Percentiles rank a stretch among this genome's conserved stretches.
Evolutionary conservation across 2,888 invertebrate genomes (phyloP).

Genomic region (Stenodera caucasica): DNA sequence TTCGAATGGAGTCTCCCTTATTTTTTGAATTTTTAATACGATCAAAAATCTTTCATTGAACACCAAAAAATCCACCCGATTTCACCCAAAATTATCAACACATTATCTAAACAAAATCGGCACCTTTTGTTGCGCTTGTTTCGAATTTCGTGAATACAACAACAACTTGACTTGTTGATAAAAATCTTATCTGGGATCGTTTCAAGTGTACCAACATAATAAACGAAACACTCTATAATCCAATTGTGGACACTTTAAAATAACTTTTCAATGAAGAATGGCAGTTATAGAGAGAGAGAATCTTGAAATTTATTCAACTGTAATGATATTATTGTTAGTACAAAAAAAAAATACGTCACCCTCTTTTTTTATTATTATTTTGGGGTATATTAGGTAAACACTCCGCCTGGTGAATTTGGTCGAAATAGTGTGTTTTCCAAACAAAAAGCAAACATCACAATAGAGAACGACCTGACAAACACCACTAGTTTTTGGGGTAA

Average conservation of each 20-base stretch:
- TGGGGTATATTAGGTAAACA: conserved; percentile 51
- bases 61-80: no score
- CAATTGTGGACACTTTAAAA: conserved; percentile 13
- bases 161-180: conserved; percentile 18
- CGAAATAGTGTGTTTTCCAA: conserved; percentile 48
- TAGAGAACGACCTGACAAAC: conserved; percentile 30
- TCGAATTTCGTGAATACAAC: neutral
- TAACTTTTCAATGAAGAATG: conserved; percentile 5
- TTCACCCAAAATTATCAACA: neutral
- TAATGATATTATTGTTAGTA: conserved; percentile 41
- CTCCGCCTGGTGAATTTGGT: conserved; percentile 50
- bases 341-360: conserved; percentile 27
- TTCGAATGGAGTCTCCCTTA: no score
- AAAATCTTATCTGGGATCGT: conserved; percentile 24
- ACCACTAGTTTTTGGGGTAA: conserved; percentile 37
- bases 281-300: conserved; percentile 18
- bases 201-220: conserved; percentile 1
- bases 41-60: no score
- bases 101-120: no score
- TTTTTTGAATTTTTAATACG: conserved; percentile 29
- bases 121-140: neutral
- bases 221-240: conserved; percentile 14
- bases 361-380: conserved; percentile 40
- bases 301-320: conserved; percentile 41
- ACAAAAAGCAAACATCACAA: conserved; percentile 49